phyloP scores from a whole-genome alignment of 2,888 invertebrate genomes.

The Orchestes rusci region DNA sequence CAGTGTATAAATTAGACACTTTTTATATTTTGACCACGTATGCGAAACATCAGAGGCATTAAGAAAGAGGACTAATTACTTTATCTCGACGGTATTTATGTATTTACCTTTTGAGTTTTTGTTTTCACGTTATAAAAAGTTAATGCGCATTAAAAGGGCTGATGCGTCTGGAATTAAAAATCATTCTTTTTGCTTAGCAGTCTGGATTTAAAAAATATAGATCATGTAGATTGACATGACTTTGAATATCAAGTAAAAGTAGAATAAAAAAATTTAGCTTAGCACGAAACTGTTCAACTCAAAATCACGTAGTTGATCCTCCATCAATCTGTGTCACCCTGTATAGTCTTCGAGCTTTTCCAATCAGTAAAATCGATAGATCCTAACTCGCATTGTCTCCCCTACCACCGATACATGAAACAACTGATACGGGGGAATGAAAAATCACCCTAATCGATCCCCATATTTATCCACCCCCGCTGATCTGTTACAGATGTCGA shows the following conservation, averaged over 20 bases:
- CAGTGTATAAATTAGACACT: constrained; percentile 20
- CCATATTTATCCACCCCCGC: constrained; percentile 32
- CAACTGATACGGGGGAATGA: constrained; percentile 21
- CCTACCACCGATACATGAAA: constrained; percentile 18
- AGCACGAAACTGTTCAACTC: too few relatives aligned
- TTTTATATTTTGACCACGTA: constrained; percentile 25
- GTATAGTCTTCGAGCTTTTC: too few relatives aligned
- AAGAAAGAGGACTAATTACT: constrained; percentile 26
- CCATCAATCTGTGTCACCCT: too few relatives aligned
- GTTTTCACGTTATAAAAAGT: too few relatives aligned
- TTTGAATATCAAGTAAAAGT: too few relatives aligned
- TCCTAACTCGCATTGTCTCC: background rate
- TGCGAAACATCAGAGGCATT: constrained; percentile 23
- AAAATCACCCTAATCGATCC: constrained; percentile 37
- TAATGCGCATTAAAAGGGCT: constrained; percentile 13
- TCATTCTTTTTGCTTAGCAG: too few relatives aligned
- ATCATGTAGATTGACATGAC: too few relatives aligned
- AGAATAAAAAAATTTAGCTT: too few relatives aligned
- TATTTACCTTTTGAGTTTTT: constrained; percentile 17
- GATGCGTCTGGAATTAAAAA: constrained; percentile 23
- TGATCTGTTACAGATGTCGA: constrained; percentile 43
- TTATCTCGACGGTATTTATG: constrained; percentile 21
- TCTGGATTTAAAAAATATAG: too few relatives aligned
- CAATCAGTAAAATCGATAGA: too few relatives aligned
- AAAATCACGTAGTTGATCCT: too few relatives aligned